Base-by-base conservation (phyloP, 1,140 invertebrate genomes). In the Trichonephila clavata region DNA sequence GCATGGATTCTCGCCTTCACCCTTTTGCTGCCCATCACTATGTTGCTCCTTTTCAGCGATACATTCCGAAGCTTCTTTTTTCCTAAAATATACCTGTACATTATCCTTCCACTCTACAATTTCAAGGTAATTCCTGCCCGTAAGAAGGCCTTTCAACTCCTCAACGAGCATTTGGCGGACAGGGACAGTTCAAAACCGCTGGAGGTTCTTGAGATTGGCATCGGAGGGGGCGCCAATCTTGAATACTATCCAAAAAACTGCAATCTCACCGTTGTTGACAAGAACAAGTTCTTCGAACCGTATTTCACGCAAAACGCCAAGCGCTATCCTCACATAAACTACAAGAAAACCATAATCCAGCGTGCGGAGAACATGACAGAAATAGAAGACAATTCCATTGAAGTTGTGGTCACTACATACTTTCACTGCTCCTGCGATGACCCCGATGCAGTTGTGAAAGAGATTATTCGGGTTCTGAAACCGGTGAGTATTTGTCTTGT, bases 381-480 rank as follows among this genome's bases (percentile, higher is more conserved):
- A 16, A 86, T 96, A 20, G 63, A 94, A 20, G 95, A 95, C 90
- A 88, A 94, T 88, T 95, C 94, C 60, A 92, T 95, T 68, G 95
- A 96, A 94, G 95, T 95, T 20, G 95, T 95, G 7, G 65, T 68
- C 3, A 95, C 94, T 61, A 95, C 95, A 21, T 90, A 95, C 13
- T 95, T 95, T 0, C 92, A 96, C 1, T 96, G 95, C 68, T 95
- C 94, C n/a, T 95, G 95, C 20, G 57, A 81, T 21, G 94, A 95
- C 93, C 39, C 94, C 2, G 86, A 95, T 27, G 83, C 95, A 81
- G 89, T 90, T 20, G 63, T 95, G 20, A 90, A 94, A 43, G 95
- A 96, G 94, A 90, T 95, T 13, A 94, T 94, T 77, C 94, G 95
- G 39, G 95, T 96, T 16, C 77, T 96, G 39, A 95, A 95, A 89